These are phyloP conservation scores for Unio delphinus DNA, from an alignment of 2,888 invertebrate species.

Conservation along the genomic window DNA sequence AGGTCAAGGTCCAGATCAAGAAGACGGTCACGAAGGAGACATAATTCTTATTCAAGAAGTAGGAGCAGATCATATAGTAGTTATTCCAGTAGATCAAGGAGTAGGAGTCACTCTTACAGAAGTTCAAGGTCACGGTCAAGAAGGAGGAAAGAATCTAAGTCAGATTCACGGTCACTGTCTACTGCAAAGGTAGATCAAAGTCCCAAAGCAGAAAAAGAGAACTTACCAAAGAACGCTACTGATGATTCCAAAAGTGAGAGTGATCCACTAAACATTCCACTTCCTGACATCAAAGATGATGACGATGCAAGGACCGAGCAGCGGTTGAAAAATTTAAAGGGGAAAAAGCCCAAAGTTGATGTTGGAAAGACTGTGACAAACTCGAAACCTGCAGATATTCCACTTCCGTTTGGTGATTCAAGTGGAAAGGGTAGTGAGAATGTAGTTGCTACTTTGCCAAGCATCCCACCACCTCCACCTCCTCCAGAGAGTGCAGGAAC, in stretches of 20 bases:
- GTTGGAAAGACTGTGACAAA: constrained; percentile 35
- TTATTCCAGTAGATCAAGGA: constrained; percentile 40
- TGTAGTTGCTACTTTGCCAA: constrained; percentile 24
- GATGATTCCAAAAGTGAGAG: constrained; percentile 10
- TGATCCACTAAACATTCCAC: constrained; percentile 57
- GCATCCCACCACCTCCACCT: constrained; percentile 24
- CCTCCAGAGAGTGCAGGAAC: constrained; percentile 19
- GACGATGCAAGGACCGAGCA: constrained; percentile 42
- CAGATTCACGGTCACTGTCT: constrained; percentile 18
- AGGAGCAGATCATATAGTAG: constrained; percentile 45
- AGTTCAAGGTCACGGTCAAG: constrained; percentile 24
- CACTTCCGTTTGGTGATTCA: constrained; percentile 39
- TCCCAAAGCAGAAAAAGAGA: constrained; percentile 23
- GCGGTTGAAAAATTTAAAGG: constrained; percentile 43
- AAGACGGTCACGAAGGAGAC: constrained; percentile 45
- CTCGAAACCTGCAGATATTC: constrained; percentile 34
- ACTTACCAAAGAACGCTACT: constrained; percentile 10
- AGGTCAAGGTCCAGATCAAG: constrained; percentile 47
- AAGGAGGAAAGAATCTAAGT: constrained; percentile 12
- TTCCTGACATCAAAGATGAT: constrained; percentile 47
- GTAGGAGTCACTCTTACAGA: constrained; percentile 26
- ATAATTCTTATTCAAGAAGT: constrained; percentile 50
- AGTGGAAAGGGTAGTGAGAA: constrained; percentile 29
- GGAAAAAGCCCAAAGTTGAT: constrained; percentile 42
- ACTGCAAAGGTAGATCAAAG: constrained; percentile 19